Conservation (phyloP, 2,888 invertebrate species). For the Calameuta idolon region DNA sequence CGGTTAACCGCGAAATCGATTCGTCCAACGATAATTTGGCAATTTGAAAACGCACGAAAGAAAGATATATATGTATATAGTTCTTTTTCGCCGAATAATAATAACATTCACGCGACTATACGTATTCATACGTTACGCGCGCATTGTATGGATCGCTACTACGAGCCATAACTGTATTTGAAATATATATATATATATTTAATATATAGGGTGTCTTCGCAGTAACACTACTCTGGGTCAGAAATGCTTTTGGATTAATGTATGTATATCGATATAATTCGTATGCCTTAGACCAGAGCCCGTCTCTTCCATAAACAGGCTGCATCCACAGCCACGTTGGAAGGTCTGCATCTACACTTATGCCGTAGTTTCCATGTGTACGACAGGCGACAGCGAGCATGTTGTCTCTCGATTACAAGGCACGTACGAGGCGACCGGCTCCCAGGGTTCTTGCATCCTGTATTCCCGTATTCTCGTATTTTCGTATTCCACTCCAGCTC, state of each 20-base stretch:
- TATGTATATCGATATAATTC: neutral
- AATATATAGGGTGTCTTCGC: neutral
- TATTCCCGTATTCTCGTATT: constrained; percentile 31
- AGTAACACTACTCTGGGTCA: neutral
- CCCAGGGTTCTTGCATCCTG: constrained; percentile 47
- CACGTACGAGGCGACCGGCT: constrained; percentile 52
- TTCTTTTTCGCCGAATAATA: neutral
- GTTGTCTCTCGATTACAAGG: constrained; percentile 51
- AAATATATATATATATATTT: neutral
- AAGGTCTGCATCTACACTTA: too few relatives aligned
- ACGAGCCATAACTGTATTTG: neutral
- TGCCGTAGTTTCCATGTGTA: neutral
- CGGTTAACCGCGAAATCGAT: constrained; percentile 12
- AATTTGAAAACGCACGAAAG: neutral
- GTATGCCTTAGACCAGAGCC: neutral
- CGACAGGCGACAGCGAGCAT: neutral
- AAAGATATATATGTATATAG: neutral
- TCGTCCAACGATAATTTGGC: constrained; percentile 6
- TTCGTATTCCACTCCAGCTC: constrained; percentile 30
- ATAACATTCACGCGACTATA: neutral
- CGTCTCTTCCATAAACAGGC: too few relatives aligned
- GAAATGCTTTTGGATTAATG: neutral
- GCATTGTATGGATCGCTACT: too few relatives aligned
- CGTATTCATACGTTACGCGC: neutral
- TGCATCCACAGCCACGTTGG: too few relatives aligned